Evolutionary conservation across 2,113 vertebrate genomes (phyloP).

Genomic region (human (Homo sapiens)): GRCh38 chr20:2976001-2976500

Average conservation of each 20-base stretch:
- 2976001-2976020: not conserved
- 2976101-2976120: not conserved
- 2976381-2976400: not conserved
- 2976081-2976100: not conserved
- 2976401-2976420: not conserved
- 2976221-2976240: not conserved
- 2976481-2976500: constrained; percentile 13
- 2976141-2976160: not conserved
- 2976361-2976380: not conserved
- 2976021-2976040: not conserved
- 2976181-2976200: constrained; percentile 27
- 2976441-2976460: not conserved
- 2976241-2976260: not conserved
- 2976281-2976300: not conserved
- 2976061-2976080: constrained; percentile 11
- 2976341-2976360: not conserved
- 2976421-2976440: not conserved
- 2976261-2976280: not conserved
- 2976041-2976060: not conserved
- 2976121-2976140: not conserved
- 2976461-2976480: not conserved
- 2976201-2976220: not conserved
- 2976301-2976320: constrained; percentile 35
- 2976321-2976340: not conserved
- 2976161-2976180: not conserved